Conservation (phyloP, 2,113 vertebrate species). For the Sander lucioperca region DNA sequence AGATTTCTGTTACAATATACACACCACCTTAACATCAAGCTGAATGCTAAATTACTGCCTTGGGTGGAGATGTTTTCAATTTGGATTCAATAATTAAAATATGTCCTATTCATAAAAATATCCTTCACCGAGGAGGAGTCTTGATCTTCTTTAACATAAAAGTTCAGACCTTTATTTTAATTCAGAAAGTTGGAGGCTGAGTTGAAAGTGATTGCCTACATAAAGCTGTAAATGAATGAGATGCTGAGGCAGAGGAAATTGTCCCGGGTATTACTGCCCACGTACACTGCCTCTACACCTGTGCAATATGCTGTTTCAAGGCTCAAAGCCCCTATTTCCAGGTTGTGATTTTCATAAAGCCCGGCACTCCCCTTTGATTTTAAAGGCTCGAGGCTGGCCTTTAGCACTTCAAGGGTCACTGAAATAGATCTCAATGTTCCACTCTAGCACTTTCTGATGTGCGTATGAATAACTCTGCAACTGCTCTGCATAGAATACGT, state of each 20-base stretch:
- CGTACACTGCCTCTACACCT: neutral
- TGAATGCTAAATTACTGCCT: slow-evolving; percentile 3
- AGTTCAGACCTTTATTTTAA: neutral
- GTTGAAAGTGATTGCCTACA: slow-evolving; percentile 29
- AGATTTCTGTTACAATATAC: neutral
- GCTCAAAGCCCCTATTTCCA: slow-evolving; percentile 46
- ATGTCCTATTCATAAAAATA: neutral
- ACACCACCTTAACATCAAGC: neutral
- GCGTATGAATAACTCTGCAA: neutral
- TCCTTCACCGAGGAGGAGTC: neutral
- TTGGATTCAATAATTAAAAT: slow-evolving; percentile 28
- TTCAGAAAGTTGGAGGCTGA: neutral
- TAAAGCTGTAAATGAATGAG: slow-evolving; percentile 23
- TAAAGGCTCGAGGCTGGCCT: slow-evolving; percentile 31
- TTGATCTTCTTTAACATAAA: slow-evolving; percentile 12
- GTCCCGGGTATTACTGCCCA: neutral
- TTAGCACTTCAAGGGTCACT: slow-evolving; percentile 35
- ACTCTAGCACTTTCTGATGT: neutral
- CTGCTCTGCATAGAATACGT: neutral
- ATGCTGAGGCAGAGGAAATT: slow-evolving; percentile 6
- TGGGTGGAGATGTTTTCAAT: slow-evolving; percentile 22
- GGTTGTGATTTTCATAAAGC: slow-evolving; percentile 51
- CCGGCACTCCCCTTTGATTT: slow-evolving; percentile 44
- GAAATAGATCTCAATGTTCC: slow-evolving; percentile 18
- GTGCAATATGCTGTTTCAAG: slow-evolving; percentile 7